phyloP scores from a whole-genome alignment of 1,140 invertebrate species.

The Penaeus japonicus region DNA sequence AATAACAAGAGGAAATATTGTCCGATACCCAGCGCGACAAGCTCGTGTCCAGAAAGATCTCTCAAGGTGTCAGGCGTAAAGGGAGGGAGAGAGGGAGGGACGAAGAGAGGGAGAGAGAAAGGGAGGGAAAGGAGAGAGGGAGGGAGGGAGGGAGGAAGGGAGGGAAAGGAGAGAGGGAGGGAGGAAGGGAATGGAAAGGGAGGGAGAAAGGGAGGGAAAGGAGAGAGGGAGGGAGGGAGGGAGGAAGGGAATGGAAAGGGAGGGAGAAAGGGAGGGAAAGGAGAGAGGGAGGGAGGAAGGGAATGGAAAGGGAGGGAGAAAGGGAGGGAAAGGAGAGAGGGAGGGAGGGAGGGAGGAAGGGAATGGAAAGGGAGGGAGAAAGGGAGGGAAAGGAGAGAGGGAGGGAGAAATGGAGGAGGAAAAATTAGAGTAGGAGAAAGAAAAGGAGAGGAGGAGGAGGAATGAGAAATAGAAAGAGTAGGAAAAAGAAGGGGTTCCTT shows the following conservation, averaged over 20 bases:
- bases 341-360: neutral
- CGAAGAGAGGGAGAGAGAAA: neutral
- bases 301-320: neutral
- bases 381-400: neutral
- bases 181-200: neutral
- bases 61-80: neutral
- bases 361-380: neutral
- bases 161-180: neutral
- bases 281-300: neutral
- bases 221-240: neutral
- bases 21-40: neutral
- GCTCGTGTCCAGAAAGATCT: neutral
- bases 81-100: neutral
- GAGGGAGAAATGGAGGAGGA: neutral
- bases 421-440: neutral
- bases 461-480: neutral
- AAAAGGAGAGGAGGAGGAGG: neutral
- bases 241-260: too few species aligned
- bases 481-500: neutral
- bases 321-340: neutral
- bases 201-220: neutral
- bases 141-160: neutral
- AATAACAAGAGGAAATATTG: too few species aligned
- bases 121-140: neutral
- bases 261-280: neutral